A percentile compares a stretch with the other conserved stretches of the same genome.
Evolutionary conservation across 2,113 vertebrate species (phyloP).

Genomic region (Dicrurus megarhynchus): DNA sequence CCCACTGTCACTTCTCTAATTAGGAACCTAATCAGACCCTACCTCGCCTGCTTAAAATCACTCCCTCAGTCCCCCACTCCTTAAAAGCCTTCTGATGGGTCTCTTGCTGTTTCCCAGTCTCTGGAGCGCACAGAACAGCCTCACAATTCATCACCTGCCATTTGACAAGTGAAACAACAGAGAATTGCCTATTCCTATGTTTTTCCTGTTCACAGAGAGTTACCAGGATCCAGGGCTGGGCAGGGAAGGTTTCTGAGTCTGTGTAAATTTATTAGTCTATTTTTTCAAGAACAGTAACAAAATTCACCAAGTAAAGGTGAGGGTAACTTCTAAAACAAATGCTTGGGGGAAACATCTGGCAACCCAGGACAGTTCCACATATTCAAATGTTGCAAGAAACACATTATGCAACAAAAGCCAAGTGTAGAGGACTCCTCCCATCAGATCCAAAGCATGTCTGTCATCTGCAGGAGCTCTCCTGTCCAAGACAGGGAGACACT

Average conservation of each 20-base stretch:
- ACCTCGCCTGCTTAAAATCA: background rate
- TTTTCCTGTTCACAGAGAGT: background rate
- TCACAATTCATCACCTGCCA: background rate
- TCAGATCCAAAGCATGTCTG: background rate
- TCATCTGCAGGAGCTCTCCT: background rate
- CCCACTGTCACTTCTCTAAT: background rate
- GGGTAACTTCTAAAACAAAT: background rate
- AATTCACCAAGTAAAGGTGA: background rate
- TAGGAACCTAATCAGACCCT: background rate
- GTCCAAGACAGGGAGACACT: background rate
- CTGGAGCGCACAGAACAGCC: background rate
- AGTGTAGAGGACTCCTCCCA: background rate
- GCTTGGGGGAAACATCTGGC: background rate
- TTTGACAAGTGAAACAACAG: background rate
- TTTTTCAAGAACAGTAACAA: background rate
- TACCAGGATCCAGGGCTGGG: background rate
- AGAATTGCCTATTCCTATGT: background rate
- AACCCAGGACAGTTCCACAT: background rate
- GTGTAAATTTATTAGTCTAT: background rate
- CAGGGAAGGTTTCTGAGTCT: background rate
- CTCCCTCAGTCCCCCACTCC: background rate
- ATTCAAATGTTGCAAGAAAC: background rate
- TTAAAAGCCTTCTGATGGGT: background rate
- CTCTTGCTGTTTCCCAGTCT: background rate
- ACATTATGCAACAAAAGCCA: background rate